phyloP scores from a whole-genome alignment of 1,140 invertebrate genomes.

The Eubasilissa regina region DNA sequence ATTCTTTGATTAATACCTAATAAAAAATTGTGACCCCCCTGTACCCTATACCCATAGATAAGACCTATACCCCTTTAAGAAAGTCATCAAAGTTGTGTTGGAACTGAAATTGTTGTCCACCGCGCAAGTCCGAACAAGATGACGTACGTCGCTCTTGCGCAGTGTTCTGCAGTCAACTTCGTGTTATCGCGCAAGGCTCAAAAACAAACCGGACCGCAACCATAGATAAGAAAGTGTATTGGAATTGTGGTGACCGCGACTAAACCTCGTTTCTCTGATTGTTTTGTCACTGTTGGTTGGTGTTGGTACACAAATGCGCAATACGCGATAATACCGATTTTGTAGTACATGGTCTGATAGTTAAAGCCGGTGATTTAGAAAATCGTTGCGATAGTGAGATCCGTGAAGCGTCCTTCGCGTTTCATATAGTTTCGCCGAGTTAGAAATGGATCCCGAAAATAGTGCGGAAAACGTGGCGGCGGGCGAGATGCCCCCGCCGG shows the following conservation, averaged over 20 bases:
- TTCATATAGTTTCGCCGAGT: slow-evolving; percentile 4
- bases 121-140: background rate
- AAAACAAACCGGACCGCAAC: slow-evolving; percentile 29
- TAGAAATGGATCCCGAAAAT: slow-evolving; percentile 69
- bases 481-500: slow-evolving; percentile 58
- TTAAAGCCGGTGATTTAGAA: background rate
- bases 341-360: too few relatives aligned
- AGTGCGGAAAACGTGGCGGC: slow-evolving; percentile 69
- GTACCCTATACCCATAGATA: too few relatives aligned
- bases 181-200: background rate
- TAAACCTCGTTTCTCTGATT: slow-evolving; percentile 10
- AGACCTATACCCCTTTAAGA: too few relatives aligned
- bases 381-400: slow-evolving; percentile 28
- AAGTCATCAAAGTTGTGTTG: too few relatives aligned
- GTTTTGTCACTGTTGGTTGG: too few relatives aligned
- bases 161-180: slow-evolving; percentile 21
- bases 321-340: background rate
- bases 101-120: too few relatives aligned
- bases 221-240: too few relatives aligned
- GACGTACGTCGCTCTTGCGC: too few relatives aligned
- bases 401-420: background rate
- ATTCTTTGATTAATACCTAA: too few relatives aligned
- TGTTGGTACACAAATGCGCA: slow-evolving; percentile 50
- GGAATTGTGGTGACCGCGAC: too few relatives aligned
- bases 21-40: too few relatives aligned